Percentiles rank a stretch among this genome's conserved stretches.
These are phyloP conservation scores for Leptodactylus fuscus DNA, from an alignment of 2,113 vertebrate species.

Conservation along the genomic window DNA sequence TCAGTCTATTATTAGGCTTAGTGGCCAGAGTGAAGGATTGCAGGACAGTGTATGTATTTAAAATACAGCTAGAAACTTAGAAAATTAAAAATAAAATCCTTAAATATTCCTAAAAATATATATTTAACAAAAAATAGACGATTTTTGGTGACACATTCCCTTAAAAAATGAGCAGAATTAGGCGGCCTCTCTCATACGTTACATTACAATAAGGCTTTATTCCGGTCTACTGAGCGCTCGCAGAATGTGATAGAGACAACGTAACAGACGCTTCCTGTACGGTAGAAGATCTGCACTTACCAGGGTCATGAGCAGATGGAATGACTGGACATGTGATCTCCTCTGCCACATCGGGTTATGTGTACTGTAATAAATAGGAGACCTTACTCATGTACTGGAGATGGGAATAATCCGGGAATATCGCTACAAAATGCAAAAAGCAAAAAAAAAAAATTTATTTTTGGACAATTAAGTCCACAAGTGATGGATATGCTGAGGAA, in stretches of 20 bases:
- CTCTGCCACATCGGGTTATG: not conserved
- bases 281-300: not conserved
- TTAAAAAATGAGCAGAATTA: not conserved
- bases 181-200: not conserved
- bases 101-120: too few relatives aligned
- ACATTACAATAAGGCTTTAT: not conserved
- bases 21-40: too few relatives aligned
- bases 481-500: too few relatives aligned
- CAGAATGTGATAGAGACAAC: not conserved
- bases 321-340: constrained; percentile 19
- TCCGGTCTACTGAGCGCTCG: not conserved
- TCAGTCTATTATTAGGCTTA: too few relatives aligned
- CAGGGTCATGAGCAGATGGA: not conserved
- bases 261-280: not conserved
- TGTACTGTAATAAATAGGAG: not conserved
- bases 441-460: not conserved
- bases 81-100: too few relatives aligned
- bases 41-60: too few relatives aligned
- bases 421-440: not conserved
- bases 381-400: not conserved
- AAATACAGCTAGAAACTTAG: too few relatives aligned
- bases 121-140: too few relatives aligned
- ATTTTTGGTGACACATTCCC: too few relatives aligned
- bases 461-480: too few relatives aligned
- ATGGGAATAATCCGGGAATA: not conserved